Evolutionary conservation across 2,797 vertebrate species (phyloP).

Genomic region (Allobates femoralis): DNA sequence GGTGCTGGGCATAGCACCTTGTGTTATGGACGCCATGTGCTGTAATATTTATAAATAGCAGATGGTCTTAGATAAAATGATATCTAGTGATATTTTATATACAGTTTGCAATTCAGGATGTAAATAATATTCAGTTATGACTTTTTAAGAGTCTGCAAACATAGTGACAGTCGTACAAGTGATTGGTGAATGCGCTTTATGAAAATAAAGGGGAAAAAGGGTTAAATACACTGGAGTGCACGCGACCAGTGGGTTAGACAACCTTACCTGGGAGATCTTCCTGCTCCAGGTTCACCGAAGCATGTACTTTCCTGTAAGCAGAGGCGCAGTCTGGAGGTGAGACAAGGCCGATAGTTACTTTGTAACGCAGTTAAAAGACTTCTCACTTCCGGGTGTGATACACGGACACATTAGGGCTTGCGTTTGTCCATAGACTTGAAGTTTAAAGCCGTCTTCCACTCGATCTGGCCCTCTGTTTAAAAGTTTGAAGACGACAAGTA

Average conservation of each 20-base stretch:
- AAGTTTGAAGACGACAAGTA: conserved; percentile 20
- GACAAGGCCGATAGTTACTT: conserved; percentile 42
- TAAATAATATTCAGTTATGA: background rate
- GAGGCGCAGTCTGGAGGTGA: background rate
- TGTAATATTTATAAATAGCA: background rate
- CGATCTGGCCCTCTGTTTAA: background rate
- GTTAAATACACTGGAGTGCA: background rate
- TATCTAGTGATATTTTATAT: background rate
- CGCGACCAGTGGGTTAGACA: background rate
- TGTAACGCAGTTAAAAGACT: conserved; percentile 48
- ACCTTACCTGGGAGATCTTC: conserved; percentile 25
- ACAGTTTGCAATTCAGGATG: background rate
- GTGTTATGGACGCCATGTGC: background rate
- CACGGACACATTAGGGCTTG: conserved; percentile 10
- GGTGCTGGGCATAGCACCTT: background rate
- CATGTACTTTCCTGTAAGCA: background rate
- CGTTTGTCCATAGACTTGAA: background rate
- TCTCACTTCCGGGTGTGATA: conserved; percentile 57
- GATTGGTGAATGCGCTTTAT: no score
- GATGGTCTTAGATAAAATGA: background rate
- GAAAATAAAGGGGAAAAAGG: background rate
- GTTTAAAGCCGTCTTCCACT: background rate
- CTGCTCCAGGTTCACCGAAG: background rate
- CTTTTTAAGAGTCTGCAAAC: background rate
- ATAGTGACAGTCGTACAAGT: background rate